Conservation (phyloP, 30 jellyfish, hydroid and myxozoan genomes). For the Rhopilema esculentum region DNA sequence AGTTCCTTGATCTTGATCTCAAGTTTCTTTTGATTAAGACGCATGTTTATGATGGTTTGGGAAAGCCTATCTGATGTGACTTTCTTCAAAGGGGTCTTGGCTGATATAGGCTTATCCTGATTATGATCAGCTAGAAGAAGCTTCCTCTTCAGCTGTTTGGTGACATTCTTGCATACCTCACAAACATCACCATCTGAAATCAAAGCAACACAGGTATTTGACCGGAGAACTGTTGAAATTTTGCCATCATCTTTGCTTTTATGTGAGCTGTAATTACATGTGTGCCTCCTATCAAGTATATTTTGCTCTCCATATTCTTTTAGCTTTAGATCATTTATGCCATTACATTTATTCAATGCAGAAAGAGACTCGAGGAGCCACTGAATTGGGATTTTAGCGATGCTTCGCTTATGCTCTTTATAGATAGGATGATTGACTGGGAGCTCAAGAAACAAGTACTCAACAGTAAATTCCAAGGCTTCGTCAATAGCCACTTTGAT, state of each 20-base stretch:
- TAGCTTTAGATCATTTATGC: slow-evolving; percentile 48
- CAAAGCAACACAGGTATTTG: slow-evolving; percentile 41
- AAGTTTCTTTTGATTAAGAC: slow-evolving; percentile 30
- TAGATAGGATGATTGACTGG: slow-evolving; percentile 62
- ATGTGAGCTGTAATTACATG: slow-evolving; percentile 24
- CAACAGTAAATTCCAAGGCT: slow-evolving; percentile 62
- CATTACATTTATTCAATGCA: slow-evolving; percentile 45
- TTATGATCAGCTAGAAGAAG: slow-evolving; percentile 24
- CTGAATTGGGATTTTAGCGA: slow-evolving; percentile 50
- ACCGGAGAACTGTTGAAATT: slow-evolving; percentile 46
- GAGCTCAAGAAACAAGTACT: slow-evolving; percentile 67
- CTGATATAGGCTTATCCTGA: slow-evolving; percentile 28
- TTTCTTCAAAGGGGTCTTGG: slow-evolving; percentile 53
- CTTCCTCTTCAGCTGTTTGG: slow-evolving; percentile 46
- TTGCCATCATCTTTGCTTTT: slow-evolving; percentile 46
- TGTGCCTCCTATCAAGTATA: slow-evolving; percentile 42
- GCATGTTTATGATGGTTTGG: slow-evolving; percentile 44
- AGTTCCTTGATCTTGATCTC: slow-evolving; percentile 37
- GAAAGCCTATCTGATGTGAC: slow-evolving; percentile 44
- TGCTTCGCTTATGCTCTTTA: slow-evolving; percentile 44
- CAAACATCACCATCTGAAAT: slow-evolving; percentile 48
- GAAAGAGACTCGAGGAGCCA: slow-evolving; percentile 57
- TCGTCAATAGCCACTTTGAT: slow-evolving; percentile 43
- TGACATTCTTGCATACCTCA: slow-evolving; percentile 44
- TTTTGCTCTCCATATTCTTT: slow-evolving; percentile 32